Conservation (phyloP, 2,797 vertebrate species). For the Artibeus jamaicensis region DNA sequence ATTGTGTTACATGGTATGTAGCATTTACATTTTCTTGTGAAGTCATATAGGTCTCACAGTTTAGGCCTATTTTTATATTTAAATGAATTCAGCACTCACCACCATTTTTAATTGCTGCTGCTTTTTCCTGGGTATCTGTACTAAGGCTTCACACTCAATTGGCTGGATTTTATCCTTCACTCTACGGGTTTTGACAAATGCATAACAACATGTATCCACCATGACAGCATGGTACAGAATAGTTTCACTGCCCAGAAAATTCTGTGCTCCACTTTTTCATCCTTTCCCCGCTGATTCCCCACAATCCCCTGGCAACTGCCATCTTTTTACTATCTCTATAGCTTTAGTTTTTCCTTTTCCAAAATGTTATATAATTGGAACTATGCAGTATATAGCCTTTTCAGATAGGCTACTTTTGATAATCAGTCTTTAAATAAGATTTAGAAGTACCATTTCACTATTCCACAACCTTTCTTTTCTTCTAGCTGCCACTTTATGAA, state of each 20-base stretch:
- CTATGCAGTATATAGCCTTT: neutral
- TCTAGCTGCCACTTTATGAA: neutral
- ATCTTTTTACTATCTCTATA: neutral
- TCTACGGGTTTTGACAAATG: neutral
- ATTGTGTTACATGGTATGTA: neutral
- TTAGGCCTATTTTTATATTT: constrained; percentile 13
- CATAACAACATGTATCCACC: neutral
- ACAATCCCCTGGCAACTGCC: neutral
- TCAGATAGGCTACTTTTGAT: neutral
- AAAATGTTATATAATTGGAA: neutral
- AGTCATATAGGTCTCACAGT: neutral
- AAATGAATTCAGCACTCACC: neutral
- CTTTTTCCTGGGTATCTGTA: neutral
- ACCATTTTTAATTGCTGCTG: neutral
- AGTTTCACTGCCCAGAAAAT: neutral
- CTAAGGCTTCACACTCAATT: neutral
- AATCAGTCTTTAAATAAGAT: constrained; percentile 7
- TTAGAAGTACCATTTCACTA: constrained; percentile 20
- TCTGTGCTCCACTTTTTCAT: neutral
- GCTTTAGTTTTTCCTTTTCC: neutral
- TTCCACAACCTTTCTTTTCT: neutral
- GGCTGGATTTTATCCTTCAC: neutral
- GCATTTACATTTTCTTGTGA: neutral
- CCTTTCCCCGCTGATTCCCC: neutral
- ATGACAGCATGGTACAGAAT: neutral